Percentiles rank a stretch among this genome's conserved stretches.
phyloP scores from a whole-genome alignment of 2,888 invertebrate species.

The Catocala nupta region DNA sequence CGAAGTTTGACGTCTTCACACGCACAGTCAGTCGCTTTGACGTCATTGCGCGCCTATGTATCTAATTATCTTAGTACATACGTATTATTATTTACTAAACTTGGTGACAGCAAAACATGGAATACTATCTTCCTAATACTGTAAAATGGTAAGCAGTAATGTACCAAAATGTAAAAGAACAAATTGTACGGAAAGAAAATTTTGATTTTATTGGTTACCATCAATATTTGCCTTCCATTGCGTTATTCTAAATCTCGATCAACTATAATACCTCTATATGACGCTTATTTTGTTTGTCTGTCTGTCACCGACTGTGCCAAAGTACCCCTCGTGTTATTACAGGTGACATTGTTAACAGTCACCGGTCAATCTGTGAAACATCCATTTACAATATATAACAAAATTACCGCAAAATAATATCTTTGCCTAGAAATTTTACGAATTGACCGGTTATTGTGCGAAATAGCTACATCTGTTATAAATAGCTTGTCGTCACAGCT shows the following conservation, averaged over 20 bases:
- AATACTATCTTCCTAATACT: background rate
- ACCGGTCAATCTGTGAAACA: slow-evolving; percentile 32
- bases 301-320: slow-evolving; percentile 76
- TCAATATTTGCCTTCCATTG: slow-evolving; percentile 12
- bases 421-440: background rate
- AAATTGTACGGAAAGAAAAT: background rate
- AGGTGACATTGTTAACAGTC: slow-evolving; percentile 34
- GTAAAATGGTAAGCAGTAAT: slow-evolving; percentile 8
- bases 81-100: slow-evolving; percentile 48
- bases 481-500: slow-evolving; percentile 58
- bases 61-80: slow-evolving; percentile 27
- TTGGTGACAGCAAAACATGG: slow-evolving; percentile 52
- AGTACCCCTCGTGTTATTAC: slow-evolving; percentile 51
- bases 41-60: background rate
- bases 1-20: no score
- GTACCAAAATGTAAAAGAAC: no score
- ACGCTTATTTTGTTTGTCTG: slow-evolving; percentile 48
- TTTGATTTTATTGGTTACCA: slow-evolving; percentile 8
- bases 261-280: slow-evolving; percentile 44
- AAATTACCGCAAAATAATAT: no score
- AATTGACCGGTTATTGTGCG: slow-evolving; percentile 30
- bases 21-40: background rate
- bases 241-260: slow-evolving; percentile 17
- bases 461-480: slow-evolving; percentile 35
- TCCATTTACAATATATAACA: no score